Conservation (phyloP, 2,113 vertebrate species). For the Gorsachius goisagi region DNA sequence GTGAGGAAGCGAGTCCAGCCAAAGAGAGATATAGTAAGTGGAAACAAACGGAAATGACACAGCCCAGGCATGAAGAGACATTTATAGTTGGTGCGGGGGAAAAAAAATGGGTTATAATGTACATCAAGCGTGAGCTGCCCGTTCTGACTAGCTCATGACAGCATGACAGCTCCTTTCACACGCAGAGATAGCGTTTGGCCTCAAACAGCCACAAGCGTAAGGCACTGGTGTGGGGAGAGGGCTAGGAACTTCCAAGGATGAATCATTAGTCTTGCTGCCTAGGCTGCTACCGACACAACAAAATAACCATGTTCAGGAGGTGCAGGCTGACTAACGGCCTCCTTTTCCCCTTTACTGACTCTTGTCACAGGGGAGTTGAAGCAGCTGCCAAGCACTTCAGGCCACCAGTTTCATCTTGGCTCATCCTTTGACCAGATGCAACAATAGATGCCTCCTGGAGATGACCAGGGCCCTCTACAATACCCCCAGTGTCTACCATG, state of each 20-base stretch:
- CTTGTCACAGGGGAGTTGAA: accelerated
- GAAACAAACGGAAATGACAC: conserved; percentile 41
- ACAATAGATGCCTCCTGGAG: not conserved
- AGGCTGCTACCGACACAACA: not conserved
- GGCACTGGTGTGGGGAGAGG: not conserved
- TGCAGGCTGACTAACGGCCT: not conserved
- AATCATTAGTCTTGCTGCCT: not conserved
- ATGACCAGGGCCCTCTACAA: not conserved
- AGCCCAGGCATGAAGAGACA: conserved; percentile 20
- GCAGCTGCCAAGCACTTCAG: not conserved
- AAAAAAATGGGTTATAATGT: not conserved
- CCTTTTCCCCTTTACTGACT: not conserved
- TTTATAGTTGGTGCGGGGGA: accelerated
- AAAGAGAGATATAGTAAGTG: not conserved
- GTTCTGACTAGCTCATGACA: not conserved
- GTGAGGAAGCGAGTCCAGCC: not conserved
- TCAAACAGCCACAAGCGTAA: not conserved
- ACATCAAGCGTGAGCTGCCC: conserved; percentile 9
- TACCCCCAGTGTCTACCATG: not conserved
- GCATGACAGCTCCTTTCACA: not conserved
- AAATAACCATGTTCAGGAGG: not conserved
- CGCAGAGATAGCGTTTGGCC: not conserved
- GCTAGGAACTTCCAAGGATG: not conserved
- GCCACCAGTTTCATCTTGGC: not conserved
- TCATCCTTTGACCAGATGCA: not conserved